These are phyloP conservation scores for Drosophila mayri DNA, from an alignment of 1,140 invertebrate genomes.

Conservation along the genomic window DNA sequence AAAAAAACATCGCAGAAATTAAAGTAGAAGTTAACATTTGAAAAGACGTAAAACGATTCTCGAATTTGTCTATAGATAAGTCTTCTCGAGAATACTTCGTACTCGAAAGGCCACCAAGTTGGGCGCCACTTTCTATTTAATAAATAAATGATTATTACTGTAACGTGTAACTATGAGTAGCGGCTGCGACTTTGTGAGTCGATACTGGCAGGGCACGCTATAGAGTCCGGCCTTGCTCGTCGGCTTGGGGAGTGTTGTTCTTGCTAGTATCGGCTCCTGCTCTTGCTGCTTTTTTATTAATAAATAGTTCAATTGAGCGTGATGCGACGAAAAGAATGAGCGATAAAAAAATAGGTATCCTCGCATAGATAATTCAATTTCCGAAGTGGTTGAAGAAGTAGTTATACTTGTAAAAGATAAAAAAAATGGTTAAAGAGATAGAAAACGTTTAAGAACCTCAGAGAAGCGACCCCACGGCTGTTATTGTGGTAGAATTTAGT, in stretches of 20 bases:
- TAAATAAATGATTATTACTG: too few relatives aligned
- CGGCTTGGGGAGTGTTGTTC: not conserved
- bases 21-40: not conserved
- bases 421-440: too few relatives aligned
- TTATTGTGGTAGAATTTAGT: too few relatives aligned
- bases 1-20: not conserved
- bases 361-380: not conserved
- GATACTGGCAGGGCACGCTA: not conserved
- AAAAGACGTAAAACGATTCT: not conserved
- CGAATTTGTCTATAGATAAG: too few relatives aligned
- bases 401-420: too few relatives aligned
- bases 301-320: not conserved
- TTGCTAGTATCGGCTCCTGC: not conserved
- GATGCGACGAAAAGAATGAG: not conserved
- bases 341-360: not conserved
- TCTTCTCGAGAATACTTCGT: too few relatives aligned
- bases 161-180: too few relatives aligned
- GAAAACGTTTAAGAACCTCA: too few relatives aligned
- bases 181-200: not conserved
- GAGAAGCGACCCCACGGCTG: too few relatives aligned
- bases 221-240: not conserved
- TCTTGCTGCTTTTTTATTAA: not conserved
- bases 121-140: too few relatives aligned
- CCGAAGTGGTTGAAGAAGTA: too few relatives aligned
- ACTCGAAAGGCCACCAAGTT: too few relatives aligned